Conservation (phyloP, 2,888 invertebrate species). For the Rhaphigaster nebulosa region DNA sequence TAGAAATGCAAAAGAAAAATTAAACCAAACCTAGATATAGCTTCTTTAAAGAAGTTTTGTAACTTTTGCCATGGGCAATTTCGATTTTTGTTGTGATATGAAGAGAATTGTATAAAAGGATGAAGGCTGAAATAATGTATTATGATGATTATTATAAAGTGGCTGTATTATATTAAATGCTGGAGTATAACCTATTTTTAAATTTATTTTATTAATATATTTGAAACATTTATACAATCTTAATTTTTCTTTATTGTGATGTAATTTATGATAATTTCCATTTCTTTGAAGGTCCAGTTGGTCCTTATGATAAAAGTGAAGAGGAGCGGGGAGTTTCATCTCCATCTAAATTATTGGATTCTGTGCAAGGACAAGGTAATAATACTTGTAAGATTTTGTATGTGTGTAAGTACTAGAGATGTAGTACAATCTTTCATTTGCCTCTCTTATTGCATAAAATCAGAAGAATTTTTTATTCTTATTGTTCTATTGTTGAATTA, state of each 20-base stretch:
- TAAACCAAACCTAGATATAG: no score
- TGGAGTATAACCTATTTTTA: background rate
- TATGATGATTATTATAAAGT: background rate
- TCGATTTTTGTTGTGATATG: no score
- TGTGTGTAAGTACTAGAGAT: background rate
- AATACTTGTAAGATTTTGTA: background rate
- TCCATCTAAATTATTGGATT: background rate
- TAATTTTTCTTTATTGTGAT: background rate
- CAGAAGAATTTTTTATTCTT: background rate
- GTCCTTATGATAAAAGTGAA: background rate
- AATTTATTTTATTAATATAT: background rate
- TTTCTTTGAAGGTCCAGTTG: constrained; percentile 21
- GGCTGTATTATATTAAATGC: background rate
- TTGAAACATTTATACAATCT: background rate
- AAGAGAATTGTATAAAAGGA: no score
- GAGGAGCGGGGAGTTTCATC: background rate
- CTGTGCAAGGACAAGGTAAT: constrained; percentile 1
- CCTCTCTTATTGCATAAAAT: background rate
- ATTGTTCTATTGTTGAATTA: background rate
- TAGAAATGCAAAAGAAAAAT: no score
- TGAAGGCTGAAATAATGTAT: background rate
- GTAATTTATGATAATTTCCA: background rate
- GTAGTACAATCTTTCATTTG: background rate
- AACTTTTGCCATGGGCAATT: no score
- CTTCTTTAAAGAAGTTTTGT: no score